Evolutionary conservation across 2,113 vertebrate genomes (phyloP), one percentile per base, ranked within the genome.

Genomic region (Pterocles gutturalis): DNA sequence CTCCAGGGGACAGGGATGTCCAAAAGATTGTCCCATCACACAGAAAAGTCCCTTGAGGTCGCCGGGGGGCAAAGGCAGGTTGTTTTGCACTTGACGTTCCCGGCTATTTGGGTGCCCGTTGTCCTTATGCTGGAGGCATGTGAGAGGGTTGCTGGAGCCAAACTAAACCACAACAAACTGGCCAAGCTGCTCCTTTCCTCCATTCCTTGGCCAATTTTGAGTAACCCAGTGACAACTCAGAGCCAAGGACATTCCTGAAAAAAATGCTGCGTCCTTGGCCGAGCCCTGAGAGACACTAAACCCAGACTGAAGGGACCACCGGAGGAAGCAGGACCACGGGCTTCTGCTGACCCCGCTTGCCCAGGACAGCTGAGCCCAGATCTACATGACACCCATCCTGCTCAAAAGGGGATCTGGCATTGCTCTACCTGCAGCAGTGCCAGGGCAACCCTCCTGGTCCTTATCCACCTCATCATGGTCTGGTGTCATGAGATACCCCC

Each of bases 221-320:
- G 86, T 31, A 55, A 69, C 41, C 25, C 24, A 7, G 48, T 36
- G 71, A 82, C 31, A 85, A 22, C 29, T 55, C 57, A 12, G 60
- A 82, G 86, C 80, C 91, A 90, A 96, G 71, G 54, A 93, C 72
- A 73, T 93, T 96, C 83, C 76, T 19, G 26, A 38, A 72, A 43
- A 76, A 81, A 91, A 83, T 58, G 31, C 61, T 41, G 46, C 4
- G 48, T 83, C 84, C 89, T 80, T 85, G 70, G 60, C 80, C 0
- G 4, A 62, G 31, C 43, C 81, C 72, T 36, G 65, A 45, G 34
- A 77, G 80, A 73, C 51, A 10, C 49, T 67, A 75, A 94, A 72
- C n/a, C 53, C 17, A 7, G 54, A 58, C 9, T 33, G 22, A 57
- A 48, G 62, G 46, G 53, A 54, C 31, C 34, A 17, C 17, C 8